Evolutionary conservation across 92 coral and sea anemone species (phyloP).

Genomic region (Zoanthus sociatus): DNA sequence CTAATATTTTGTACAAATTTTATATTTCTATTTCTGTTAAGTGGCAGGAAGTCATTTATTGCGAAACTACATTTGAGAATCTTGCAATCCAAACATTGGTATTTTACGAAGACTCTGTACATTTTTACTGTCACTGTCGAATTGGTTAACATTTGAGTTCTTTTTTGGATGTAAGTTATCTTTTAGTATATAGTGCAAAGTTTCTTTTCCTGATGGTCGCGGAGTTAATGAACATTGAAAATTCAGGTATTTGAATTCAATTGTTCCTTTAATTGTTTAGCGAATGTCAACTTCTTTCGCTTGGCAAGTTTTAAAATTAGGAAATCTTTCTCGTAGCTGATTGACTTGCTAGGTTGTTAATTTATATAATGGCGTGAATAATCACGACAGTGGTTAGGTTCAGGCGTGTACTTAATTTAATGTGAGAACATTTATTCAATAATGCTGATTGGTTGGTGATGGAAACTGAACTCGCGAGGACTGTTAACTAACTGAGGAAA

Average conservation of each 20-base stretch:
- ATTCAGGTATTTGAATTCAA: not conserved
- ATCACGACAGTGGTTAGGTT: not conserved
- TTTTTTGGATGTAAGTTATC: not conserved
- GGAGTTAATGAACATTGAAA: not conserved
- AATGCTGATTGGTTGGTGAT: slow-evolving; percentile 2
- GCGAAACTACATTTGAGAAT: not conserved
- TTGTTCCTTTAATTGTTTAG: not conserved
- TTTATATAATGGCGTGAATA: not conserved
- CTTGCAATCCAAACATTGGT: not conserved
- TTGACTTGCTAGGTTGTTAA: not conserved
- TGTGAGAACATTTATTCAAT: not conserved
- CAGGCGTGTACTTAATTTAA: not conserved
- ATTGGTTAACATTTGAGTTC: not conserved
- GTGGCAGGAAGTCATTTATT: not conserved
- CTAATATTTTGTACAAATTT: not conserved
- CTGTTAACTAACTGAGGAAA: not conserved
- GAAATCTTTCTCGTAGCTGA: not conserved
- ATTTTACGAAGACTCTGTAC: not conserved
- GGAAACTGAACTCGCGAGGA: not conserved
- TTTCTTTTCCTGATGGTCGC: not conserved
- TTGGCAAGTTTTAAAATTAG: not conserved
- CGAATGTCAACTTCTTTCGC: not conserved
- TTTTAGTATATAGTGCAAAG: not conserved
- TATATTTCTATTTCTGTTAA: not conserved
- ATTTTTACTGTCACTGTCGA: not conserved